Evolutionary conservation across 2,113 vertebrate genomes (phyloP).

Genomic region (Eulemur rufifrons): DNA sequence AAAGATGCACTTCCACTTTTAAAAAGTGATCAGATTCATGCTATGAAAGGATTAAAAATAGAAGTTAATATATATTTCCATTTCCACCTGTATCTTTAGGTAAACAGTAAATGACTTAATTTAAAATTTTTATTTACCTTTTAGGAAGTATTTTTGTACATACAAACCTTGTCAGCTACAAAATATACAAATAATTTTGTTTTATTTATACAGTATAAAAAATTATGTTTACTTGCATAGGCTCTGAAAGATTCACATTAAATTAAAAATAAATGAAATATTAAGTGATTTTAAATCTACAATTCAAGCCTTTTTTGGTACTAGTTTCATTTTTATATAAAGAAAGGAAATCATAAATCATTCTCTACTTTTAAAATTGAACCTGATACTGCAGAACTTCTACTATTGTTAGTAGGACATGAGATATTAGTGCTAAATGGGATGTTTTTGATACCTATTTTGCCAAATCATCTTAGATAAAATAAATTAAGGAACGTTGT

Average conservation of each 20-base stretch:
- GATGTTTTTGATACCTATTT: not conserved
- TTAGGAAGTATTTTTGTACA: not conserved
- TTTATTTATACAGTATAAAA: not conserved
- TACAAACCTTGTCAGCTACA: not conserved
- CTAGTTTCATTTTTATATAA: not conserved
- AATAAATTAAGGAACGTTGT: not conserved
- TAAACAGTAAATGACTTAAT: not conserved
- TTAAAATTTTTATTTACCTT: not conserved
- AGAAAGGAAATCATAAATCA: not conserved
- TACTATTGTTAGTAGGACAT: not conserved
- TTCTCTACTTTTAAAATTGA: not conserved
- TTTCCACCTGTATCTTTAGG: not conserved
- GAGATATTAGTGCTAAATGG: not conserved
- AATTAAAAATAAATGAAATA: not conserved
- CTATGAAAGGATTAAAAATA: slow-evolving; percentile 17
- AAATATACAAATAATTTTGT: not conserved
- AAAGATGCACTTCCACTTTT: not conserved
- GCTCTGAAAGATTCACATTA: not conserved
- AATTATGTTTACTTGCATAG: not conserved
- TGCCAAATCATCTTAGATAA: not conserved
- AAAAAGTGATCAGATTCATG: not conserved
- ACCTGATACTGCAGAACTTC: not conserved
- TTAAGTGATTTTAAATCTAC: not conserved
- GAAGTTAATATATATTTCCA: not conserved
- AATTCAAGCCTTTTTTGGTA: not conserved